Evolutionary conservation across 2,113 vertebrate species (phyloP), one percentile per base, ranked within the genome.

Genomic region (Ammodytes marinus): DNA sequence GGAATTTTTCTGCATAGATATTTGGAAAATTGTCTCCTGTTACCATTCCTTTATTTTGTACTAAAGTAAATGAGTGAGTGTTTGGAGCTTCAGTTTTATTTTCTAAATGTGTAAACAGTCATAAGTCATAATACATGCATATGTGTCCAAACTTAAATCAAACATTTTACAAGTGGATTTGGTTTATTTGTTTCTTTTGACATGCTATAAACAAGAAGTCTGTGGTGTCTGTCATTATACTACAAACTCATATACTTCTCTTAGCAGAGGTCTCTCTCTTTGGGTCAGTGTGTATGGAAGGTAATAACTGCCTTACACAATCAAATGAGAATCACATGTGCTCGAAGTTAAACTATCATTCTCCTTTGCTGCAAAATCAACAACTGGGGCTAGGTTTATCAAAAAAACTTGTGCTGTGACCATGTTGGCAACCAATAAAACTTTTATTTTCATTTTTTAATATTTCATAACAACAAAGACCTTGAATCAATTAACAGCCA

Each of bases 201-300:
- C 86, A 77, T 80, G 80, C 58, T 74, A 15, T 88, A 90, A 90
- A 89, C 88, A 88, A 77, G 65, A 83, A 40, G 39, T 65, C 60
- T 69, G 74, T 55, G 57, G 66, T 74, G 74, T 86, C 85, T 91
- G 76, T 92, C 74, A 91, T 92, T 92, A 92, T 52, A 15, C 64
- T 60, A n/a, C 58, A 63, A 43, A 64, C 65, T 72, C 66, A 76
- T 40, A 73, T 65, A 37, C 39, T 39, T 66, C 73, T 74, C n/a
- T 64, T 64, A 58, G 69, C 53, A 79, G 54, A 79, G 57, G 40
- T 45, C 50, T 64, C 55, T 69, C 27, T 27, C 55, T 49, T 57
- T 80, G n/a, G 35, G 27, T 74, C 69, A 59, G 42, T 61, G 58
- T 69, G 45, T 78, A 65, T 46, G 53, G 59, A 77, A 53, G 55